These are phyloP conservation scores for Sarcophaga bullata DNA, from an alignment of 1,140 invertebrate species.

Conservation along the genomic window DNA sequence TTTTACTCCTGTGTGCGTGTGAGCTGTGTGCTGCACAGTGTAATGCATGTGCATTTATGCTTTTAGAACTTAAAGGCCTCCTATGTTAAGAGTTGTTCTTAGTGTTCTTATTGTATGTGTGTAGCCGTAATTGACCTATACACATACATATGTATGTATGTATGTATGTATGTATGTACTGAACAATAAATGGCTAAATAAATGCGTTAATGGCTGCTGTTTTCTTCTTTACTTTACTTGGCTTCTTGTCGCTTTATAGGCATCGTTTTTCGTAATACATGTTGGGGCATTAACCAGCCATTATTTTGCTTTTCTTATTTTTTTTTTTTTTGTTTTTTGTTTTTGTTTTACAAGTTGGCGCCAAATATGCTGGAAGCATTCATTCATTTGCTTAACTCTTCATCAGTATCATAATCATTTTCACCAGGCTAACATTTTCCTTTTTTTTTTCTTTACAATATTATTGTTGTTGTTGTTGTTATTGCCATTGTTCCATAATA, in stretches of 20 bases:
- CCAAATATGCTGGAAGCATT: constrained; percentile 29
- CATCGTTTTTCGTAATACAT: constrained; percentile 8
- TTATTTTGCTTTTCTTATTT: background rate
- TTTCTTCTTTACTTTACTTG: background rate
- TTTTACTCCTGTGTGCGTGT: too few relatives aligned
- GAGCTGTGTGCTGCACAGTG: too few relatives aligned
- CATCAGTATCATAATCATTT: background rate
- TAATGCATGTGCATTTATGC: too few relatives aligned
- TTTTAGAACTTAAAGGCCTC: too few relatives aligned
- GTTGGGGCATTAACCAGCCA: background rate
- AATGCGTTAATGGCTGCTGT: constrained; percentile 37
- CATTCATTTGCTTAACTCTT: constrained; percentile 15
- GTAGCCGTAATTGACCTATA: too few relatives aligned
- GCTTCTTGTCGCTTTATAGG: constrained; percentile 2
- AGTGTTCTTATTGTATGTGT: too few relatives aligned
- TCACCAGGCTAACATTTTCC: background rate
- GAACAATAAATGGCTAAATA: constrained; percentile 22
- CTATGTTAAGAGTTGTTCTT: too few relatives aligned
- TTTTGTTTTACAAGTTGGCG: background rate
- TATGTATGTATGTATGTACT: too few relatives aligned
- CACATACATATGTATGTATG: too few relatives aligned
- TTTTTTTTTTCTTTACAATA: background rate
- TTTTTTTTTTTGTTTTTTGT: background rate
- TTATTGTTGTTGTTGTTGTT: too few relatives aligned
- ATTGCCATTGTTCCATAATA: too few relatives aligned